A percentile compares a stretch with the other conserved stretches of the same genome.
phyloP scores from a whole-genome alignment of 2,113 vertebrate species.

The Rhabdornis inornatus region DNA sequence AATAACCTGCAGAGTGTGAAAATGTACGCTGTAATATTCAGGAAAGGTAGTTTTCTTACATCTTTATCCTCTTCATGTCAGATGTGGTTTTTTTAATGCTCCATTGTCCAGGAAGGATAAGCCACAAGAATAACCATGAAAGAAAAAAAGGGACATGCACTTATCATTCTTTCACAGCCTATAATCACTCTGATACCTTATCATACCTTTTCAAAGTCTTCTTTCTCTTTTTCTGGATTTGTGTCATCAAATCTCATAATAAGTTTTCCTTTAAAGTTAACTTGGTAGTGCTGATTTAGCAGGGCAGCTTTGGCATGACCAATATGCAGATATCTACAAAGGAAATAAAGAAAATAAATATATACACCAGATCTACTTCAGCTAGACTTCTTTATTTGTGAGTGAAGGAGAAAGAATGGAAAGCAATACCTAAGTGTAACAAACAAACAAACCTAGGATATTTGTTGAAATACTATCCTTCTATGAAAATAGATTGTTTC shows the following conservation, averaged over 20 bases:
- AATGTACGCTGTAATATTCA: not conserved
- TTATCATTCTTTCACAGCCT: not conserved
- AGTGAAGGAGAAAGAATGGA: not conserved
- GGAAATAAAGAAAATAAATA: not conserved
- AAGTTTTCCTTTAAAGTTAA: slow-evolving; percentile 95
- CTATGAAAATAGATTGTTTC: not conserved
- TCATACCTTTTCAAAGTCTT: slow-evolving; percentile 98
- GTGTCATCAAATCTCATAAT: slow-evolving; percentile 99
- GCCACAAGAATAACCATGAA: not conserved
- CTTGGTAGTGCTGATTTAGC: slow-evolving; percentile 97
- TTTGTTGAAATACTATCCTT: not conserved
- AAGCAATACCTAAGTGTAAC: not conserved
- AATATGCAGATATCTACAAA: slow-evolving; percentile 91
- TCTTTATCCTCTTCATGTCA: not conserved
- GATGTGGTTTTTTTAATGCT: not conserved
- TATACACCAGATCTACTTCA: not conserved
- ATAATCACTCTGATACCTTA: not conserved
- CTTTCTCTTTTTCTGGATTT: slow-evolving; percentile 99
- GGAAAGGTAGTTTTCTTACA: not conserved
- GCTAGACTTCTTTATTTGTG: not conserved
- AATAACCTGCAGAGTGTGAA: slow-evolving; percentile 82
- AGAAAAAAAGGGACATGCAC: not conserved
- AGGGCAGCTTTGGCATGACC: slow-evolving; percentile 97
- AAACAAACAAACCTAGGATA: not conserved
- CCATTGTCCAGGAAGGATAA: not conserved